Evolutionary conservation across 2,113 vertebrate genomes (phyloP).

Genomic region (Ceratotherium simum): DNA sequence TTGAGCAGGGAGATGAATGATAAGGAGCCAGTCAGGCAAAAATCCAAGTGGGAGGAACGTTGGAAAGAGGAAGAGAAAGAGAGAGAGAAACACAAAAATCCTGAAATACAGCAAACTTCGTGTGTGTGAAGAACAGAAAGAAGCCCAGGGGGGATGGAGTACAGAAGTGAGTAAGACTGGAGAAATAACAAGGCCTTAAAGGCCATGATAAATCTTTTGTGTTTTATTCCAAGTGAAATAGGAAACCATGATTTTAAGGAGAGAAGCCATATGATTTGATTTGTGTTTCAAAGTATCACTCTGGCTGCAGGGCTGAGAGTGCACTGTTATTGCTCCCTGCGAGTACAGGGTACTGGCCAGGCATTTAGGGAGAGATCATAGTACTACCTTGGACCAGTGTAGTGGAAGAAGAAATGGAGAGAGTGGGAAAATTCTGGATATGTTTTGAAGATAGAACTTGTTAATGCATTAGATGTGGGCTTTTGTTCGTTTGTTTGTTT

Average conservation of each 20-base stretch:
- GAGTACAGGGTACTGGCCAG: not conserved
- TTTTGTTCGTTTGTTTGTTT: not conserved
- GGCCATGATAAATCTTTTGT: not conserved
- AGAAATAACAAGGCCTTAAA: not conserved
- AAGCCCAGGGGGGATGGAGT: not conserved
- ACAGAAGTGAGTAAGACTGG: not conserved
- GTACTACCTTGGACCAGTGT: too few species aligned
- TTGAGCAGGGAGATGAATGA: not conserved
- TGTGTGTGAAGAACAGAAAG: not conserved
- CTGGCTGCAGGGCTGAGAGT: not conserved
- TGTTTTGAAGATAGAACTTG: not conserved
- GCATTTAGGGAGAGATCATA: not conserved
- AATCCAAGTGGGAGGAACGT: not conserved
- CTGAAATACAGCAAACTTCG: not conserved
- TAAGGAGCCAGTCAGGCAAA: not conserved
- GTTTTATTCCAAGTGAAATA: not conserved
- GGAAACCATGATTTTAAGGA: not conserved
- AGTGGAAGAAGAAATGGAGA: not conserved
- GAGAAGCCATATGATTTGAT: not conserved
- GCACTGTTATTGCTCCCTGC: not conserved
- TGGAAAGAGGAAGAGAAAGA: not conserved
- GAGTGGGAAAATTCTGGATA: not conserved
- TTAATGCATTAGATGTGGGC: not conserved
- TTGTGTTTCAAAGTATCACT: not conserved
- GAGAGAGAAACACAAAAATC: not conserved